These are phyloP conservation scores for Isichthys henryi DNA, from an alignment of 2,113 vertebrate species.

Conservation along the genomic window DNA sequence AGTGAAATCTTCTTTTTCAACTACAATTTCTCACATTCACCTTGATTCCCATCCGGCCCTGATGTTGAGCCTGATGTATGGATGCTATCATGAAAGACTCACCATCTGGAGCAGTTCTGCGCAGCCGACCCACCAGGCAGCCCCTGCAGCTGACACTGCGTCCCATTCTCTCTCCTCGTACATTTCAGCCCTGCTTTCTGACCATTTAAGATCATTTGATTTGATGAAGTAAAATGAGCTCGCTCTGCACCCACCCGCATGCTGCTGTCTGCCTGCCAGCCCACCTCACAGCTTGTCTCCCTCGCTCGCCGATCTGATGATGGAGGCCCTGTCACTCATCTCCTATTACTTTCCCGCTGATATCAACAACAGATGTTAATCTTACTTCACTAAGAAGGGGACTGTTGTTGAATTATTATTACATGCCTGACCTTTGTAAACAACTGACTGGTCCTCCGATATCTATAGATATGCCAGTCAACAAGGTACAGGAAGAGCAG, in stretches of 20 bases:
- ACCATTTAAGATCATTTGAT: background rate
- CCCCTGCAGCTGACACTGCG: background rate
- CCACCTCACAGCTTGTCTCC: background rate
- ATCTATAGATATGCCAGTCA: background rate
- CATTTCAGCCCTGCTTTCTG: background rate
- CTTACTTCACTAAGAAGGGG: background rate
- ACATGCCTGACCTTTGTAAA: conserved; percentile 10
- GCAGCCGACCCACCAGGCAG: background rate
- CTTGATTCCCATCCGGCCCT: background rate
- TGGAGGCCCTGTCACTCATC: conserved; percentile 1
- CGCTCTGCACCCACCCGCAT: background rate
- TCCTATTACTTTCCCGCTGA: background rate
- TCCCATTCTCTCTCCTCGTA: background rate
- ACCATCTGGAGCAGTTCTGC: background rate
- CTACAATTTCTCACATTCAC: conserved; percentile 6
- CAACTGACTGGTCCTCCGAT: background rate
- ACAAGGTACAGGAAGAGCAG: background rate
- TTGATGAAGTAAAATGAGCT: background rate
- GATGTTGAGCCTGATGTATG: background rate
- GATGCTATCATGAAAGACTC: background rate
- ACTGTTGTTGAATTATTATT: background rate
- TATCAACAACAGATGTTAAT: conserved; percentile 20
- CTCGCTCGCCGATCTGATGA: background rate
- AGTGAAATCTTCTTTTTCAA: background rate
- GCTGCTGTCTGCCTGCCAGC: background rate